Base-by-base conservation (phyloP, 37 sponge, comb jelly and placozoan genomes). In the Petrosia ficiformis region DNA sequence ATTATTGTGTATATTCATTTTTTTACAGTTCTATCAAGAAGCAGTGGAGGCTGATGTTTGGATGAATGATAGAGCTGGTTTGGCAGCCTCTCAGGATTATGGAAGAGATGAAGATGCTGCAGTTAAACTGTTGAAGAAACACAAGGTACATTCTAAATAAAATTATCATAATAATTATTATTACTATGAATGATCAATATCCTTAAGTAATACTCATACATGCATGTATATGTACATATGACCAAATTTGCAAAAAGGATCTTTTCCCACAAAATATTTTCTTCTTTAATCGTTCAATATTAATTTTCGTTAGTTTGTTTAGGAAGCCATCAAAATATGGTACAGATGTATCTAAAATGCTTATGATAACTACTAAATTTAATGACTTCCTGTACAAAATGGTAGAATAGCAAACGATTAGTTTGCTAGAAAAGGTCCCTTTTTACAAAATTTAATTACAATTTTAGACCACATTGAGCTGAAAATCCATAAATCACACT, bases 11-110 rank as follows among this genome's bases (percentile, higher is more conserved):
- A 2, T 70, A 25, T 25, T 38, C 33, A 35, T 28, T 33, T 54
- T 33, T 28, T 71, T 4, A 57, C 43, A 93, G 90, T 95, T 88
- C 65, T 89, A 92, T 48, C 79, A 81, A 36, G 96, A 88, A 76
- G 92, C 92, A 37, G 89, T 67, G 56, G 96, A 95, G 65, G 92
- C 92, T 57, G 96, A 95, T 80, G 86, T 84, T 0, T 95, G 96
- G 96, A 89, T 95, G 96, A 95, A 95, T 48, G 96, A 95, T 77
- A 95, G 92, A 77, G 96, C 96, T 41, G 96, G 92, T 0, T 66
- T 88, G 4, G 92, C 96, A 1, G 81, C 90, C 52, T 90, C 74
- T 44, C 92, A 92, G 77, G 96, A 95, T 72, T 91, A 86, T 76
- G 96, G 96, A 3, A 78, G 92, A 71, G 96, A 95, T 77, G 92